These are phyloP conservation scores for Euphydryas editha DNA, from an alignment of 2,888 invertebrate species.

Conservation along the genomic window DNA sequence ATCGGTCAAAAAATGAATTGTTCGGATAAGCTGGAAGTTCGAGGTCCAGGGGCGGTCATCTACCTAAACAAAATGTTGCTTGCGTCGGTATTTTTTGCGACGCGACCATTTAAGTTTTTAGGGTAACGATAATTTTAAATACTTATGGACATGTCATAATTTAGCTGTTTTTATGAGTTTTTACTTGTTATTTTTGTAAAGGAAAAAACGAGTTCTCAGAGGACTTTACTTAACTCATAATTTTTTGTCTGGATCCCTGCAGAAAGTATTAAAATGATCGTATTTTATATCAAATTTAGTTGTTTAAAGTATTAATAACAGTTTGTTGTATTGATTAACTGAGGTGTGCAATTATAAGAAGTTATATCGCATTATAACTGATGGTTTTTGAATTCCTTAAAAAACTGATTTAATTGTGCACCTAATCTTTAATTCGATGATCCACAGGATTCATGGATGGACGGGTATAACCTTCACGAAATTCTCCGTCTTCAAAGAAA, in stretches of 20 bases:
- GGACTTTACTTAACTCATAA: too few relatives aligned
- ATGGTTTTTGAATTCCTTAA: background rate
- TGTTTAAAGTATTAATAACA: too few relatives aligned
- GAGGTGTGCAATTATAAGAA: too few relatives aligned
- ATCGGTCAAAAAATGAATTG: constrained; percentile 18
- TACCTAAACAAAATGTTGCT: constrained; percentile 35
- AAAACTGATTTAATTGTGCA: constrained; percentile 22
- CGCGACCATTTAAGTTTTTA: constrained; percentile 24
- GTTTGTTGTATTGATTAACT: too few relatives aligned
- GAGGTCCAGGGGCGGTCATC: constrained; percentile 30
- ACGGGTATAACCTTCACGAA: constrained; percentile 38
- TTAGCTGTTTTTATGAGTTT: background rate
- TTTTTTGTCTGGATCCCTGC: too few relatives aligned
- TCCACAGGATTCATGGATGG: constrained; percentile 41
- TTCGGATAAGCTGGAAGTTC: constrained; percentile 24
- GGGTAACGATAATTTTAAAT: constrained; percentile 27
- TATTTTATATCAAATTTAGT: too few relatives aligned
- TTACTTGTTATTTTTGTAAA: too few relatives aligned
- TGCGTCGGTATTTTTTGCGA: constrained; percentile 31
- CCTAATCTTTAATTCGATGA: constrained; percentile 24
- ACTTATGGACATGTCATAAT: background rate
- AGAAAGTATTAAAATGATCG: too few relatives aligned
- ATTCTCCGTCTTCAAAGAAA: constrained; percentile 27
- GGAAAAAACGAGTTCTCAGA: too few relatives aligned
- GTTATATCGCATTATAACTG: background rate